Percentiles rank a stretch among this genome's conserved stretches.
Evolutionary conservation across 2,113 vertebrate genomes (phyloP).

Genomic region (Varanus salvator): DNA sequence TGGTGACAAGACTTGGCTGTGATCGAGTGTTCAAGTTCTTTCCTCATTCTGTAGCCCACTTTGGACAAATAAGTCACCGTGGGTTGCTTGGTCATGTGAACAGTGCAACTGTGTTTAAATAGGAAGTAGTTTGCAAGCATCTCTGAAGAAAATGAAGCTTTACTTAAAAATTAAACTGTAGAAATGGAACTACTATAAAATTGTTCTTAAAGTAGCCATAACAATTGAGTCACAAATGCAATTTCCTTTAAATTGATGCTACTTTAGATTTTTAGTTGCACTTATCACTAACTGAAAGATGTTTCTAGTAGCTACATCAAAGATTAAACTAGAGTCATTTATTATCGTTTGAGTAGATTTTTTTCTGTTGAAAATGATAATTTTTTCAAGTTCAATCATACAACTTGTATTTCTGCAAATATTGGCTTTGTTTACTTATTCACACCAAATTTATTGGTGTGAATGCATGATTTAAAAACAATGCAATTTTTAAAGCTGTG

Average conservation of each 20-base stretch:
- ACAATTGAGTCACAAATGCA: constrained; percentile 61
- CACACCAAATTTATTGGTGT: constrained; percentile 47
- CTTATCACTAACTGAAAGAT: constrained; percentile 62
- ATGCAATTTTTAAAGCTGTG: not conserved
- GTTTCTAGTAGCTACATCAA: constrained; percentile 69
- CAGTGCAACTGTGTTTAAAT: constrained; percentile 59
- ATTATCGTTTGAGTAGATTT: constrained; percentile 57
- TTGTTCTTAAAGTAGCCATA: constrained; percentile 62
- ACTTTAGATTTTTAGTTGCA: constrained; percentile 74
- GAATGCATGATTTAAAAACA: constrained; percentile 14
- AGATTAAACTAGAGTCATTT: constrained; percentile 71
- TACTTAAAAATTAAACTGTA: constrained; percentile 70
- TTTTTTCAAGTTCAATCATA: constrained; percentile 31
- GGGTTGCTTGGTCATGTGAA: not conserved
- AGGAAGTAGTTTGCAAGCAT: constrained; percentile 67
- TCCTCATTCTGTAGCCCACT: too few relatives aligned
- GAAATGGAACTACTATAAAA: constrained; percentile 59
- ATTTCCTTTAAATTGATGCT: constrained; percentile 70
- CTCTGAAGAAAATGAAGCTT: constrained; percentile 69
- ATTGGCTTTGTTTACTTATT: constrained; percentile 35
- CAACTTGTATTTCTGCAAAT: constrained; percentile 52
- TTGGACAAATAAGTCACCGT: too few relatives aligned
- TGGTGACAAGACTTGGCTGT: too few relatives aligned
- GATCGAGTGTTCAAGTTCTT: too few relatives aligned
- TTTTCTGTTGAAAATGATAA: constrained; percentile 47